Percentiles rank a stretch among this genome's conserved stretches.
These are phyloP conservation scores for Phalacrocorax carbo DNA, from an alignment of 2,113 vertebrate genomes.

Conservation along the genomic window DNA sequence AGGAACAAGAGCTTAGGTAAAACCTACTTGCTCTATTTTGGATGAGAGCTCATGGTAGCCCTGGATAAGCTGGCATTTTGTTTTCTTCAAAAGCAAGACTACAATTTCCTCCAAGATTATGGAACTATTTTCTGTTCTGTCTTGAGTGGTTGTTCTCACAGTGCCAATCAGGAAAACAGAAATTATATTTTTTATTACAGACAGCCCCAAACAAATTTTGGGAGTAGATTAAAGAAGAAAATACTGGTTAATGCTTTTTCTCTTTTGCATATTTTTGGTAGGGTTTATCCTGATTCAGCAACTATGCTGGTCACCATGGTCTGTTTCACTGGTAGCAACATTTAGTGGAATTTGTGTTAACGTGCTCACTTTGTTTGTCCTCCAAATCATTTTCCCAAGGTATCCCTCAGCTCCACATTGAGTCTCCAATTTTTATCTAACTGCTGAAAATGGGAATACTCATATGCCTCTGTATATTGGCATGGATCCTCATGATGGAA, in stretches of 20 bases:
- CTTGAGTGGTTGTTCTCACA: background rate
- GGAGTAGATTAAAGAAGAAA: background rate
- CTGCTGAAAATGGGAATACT: background rate
- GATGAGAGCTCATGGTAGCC: background rate
- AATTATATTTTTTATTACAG: background rate
- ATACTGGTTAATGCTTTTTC: background rate
- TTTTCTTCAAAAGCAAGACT: background rate
- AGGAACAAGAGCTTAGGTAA: background rate
- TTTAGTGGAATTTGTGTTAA: background rate
- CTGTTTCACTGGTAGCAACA: background rate
- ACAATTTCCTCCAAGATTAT: background rate
- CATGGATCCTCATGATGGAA: background rate
- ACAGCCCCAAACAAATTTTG: background rate
- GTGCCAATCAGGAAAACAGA: background rate
- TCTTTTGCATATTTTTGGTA: background rate
- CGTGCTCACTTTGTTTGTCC: background rate
- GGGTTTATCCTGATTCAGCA: background rate
- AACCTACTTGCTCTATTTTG: background rate
- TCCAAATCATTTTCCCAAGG: background rate
- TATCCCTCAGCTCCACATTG: background rate
- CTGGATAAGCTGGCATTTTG: background rate
- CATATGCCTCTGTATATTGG: background rate
- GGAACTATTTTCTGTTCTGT: background rate
- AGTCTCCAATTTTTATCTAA: background rate
- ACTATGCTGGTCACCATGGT: background rate